Conservation (phyloP, 2,888 invertebrate species). For the Aphodius granarius region DNA sequence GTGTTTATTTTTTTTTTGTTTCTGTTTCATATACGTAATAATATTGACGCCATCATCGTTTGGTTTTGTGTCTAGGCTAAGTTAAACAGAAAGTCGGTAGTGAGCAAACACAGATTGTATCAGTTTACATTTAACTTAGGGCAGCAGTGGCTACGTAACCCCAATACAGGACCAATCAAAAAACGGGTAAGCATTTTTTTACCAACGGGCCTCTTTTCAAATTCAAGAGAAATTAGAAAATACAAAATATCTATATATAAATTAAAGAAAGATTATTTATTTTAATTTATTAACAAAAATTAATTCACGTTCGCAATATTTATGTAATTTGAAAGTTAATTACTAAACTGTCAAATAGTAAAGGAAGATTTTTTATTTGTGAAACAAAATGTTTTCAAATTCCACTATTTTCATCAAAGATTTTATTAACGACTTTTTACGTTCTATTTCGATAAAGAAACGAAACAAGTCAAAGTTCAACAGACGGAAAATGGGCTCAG, state of each 20-base stretch:
- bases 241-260: neutral
- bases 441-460: constrained; percentile 62
- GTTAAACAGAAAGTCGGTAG: constrained; percentile 54
- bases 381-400: neutral
- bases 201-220: neutral
- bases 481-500: constrained; percentile 81
- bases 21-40: neutral
- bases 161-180: constrained; percentile 58
- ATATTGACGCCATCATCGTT: constrained; percentile 50
- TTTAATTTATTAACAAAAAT: no score
- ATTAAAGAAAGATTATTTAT: no score
- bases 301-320: no score
- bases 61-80: constrained; percentile 61
- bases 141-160: constrained; percentile 78
- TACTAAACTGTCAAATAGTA: no score
- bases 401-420: neutral
- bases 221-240: constrained; percentile 4
- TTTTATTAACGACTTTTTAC: neutral
- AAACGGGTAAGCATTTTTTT: constrained; percentile 60
- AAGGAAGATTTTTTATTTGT: neutral
- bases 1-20: constrained; percentile 1
- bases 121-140: constrained; percentile 74
- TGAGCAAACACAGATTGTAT: constrained; percentile 61
- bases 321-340: no score
- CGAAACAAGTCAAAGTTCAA: constrained; percentile 79